Evolutionary conservation across 2,113 vertebrate genomes (phyloP).

Genomic region (Hippoglossus stenolepis): DNA sequence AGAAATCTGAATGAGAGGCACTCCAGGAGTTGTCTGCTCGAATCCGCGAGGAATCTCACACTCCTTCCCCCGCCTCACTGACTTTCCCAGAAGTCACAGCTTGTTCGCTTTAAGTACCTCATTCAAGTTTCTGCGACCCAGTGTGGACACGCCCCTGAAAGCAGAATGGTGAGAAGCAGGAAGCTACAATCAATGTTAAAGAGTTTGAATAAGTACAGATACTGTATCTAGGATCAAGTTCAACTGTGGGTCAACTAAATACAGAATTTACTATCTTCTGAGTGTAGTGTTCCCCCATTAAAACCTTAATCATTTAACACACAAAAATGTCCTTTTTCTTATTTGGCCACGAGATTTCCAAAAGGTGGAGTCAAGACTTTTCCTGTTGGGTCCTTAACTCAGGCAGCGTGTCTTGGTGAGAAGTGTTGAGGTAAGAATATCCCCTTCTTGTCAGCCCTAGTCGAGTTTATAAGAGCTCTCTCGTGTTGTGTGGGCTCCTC

Average conservation of each 20-base stretch:
- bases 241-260: slow-evolving; percentile 8
- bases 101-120: slow-evolving; percentile 55
- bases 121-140: slow-evolving; percentile 49
- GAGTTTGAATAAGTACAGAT: slow-evolving; percentile 37
- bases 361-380: slow-evolving; percentile 27
- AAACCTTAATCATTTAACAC: slow-evolving; percentile 52
- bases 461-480: slow-evolving; percentile 35
- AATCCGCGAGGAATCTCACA: slow-evolving; percentile 19
- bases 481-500: slow-evolving; percentile 17
- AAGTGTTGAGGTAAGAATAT: slow-evolving; percentile 66
- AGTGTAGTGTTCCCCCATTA: slow-evolving; percentile 59
- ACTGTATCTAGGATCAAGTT: slow-evolving; percentile 20
- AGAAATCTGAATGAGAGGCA: slow-evolving; percentile 54
- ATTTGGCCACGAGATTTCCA: slow-evolving; percentile 65
- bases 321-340: slow-evolving; percentile 33
- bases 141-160: slow-evolving; percentile 35
- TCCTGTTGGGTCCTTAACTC: slow-evolving; percentile 49
- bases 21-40: slow-evolving; percentile 28
- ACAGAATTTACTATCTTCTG: slow-evolving; percentile 34
- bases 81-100: slow-evolving; percentile 32
- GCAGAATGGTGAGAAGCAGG: slow-evolving; percentile 45
- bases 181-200: slow-evolving; percentile 49
- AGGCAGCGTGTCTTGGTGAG: slow-evolving; percentile 50
- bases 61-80: neutral
- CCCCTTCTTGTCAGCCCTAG: slow-evolving; percentile 16